Evolutionary conservation across 2,888 invertebrate genomes (phyloP), one percentile per base, ranked within the genome.

Genomic region (Dicyrtomina minuta): DNA sequence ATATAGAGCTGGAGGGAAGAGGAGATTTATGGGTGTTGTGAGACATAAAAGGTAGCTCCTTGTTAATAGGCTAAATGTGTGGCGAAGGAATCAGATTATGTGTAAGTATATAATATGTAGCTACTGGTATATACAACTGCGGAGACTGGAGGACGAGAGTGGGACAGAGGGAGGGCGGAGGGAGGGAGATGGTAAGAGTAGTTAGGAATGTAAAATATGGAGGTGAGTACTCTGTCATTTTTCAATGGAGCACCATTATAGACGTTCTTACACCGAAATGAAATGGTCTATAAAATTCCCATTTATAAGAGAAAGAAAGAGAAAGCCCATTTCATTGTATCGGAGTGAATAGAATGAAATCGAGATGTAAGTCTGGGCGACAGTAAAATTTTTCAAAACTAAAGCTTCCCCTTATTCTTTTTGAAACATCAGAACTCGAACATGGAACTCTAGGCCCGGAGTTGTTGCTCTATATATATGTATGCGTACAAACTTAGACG

Each of bases 221-320:
- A 61, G 61, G 46, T 61, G 61, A 61, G 44, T 27, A 24, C 51
- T 62, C 20, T 51, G 49, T 62, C 46, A 46, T 61, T 61, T 61
- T 44, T 46, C 44, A 46, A 26, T 61, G 61, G 61, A 61, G 46
- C 43, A 26, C 27, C 61, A 58, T 58, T 46, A 46, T 61, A 24
- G 61, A n/a, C 41, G 44, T 44, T 41, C 44, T 61, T 26, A 60
- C 60, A 44, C 24, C 24, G n/a, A 44, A 62, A 65, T 65, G 53
- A 65, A 65, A 65, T 49, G 55, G 65, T 65, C 65, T 65, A 65
- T 65, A 65, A 65, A 65, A 65, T 65, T 12, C 26, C 44, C 65
- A 65, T 65, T 65, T 65, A 65, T 65, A 43, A 41, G 41, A 41
- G 59, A 43, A 59, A 22, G 15, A 39, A 24, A 39, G 59, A 41